Conservation (phyloP, 2,888 invertebrate species). For the Beris chalybata region DNA sequence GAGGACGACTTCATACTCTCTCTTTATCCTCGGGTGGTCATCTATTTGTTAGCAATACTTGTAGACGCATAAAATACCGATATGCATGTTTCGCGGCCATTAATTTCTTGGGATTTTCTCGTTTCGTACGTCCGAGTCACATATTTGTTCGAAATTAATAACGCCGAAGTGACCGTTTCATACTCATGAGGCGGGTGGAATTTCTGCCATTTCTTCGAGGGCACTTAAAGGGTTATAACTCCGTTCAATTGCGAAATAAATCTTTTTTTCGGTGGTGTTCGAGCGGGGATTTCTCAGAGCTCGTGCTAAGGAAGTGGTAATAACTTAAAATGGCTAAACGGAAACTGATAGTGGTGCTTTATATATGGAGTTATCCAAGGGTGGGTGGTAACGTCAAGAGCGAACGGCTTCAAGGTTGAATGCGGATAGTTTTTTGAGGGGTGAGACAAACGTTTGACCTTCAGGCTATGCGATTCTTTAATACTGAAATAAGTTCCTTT, state of each 20-base stretch:
- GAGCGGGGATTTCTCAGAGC: not conserved
- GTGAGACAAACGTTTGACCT: too few species aligned
- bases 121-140: slow-evolving; percentile 27
- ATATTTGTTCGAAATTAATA: slow-evolving; percentile 32
- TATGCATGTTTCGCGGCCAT: slow-evolving; percentile 26
- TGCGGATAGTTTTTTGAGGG: too few species aligned
- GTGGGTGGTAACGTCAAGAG: too few species aligned
- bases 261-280: slow-evolving; percentile 8
- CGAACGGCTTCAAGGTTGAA: too few species aligned
- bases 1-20: too few species aligned
- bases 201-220: slow-evolving; percentile 10
- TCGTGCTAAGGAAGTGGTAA: slow-evolving; percentile 24
- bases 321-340: slow-evolving; percentile 30
- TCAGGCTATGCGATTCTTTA: too few species aligned
- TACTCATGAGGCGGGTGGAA: not conserved
- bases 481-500: too few species aligned
- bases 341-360: slow-evolving; percentile 20
- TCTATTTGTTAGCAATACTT: slow-evolving; percentile 6
- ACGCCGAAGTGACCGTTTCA: slow-evolving; percentile 17
- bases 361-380: too few species aligned
- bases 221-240: slow-evolving; percentile 30
- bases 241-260: slow-evolving; percentile 28
- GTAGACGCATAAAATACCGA: slow-evolving; percentile 27
- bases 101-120: slow-evolving; percentile 21
- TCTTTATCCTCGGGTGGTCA: not conserved